phyloP scores from a whole-genome alignment of 2,113 vertebrate genomes.

The human (Homo sapiens) region GRCh38 chr7:87561001-87561500 shows the following conservation, averaged over 20 bases:
- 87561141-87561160: background rate
- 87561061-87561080: background rate
- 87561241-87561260: slow-evolving; percentile 63
- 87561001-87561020: background rate
- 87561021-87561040: slow-evolving; percentile 12
- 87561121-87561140: background rate
- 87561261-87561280: slow-evolving; percentile 94
- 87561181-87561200: background rate
- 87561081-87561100: slow-evolving; percentile 23
- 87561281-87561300: slow-evolving; percentile 97
- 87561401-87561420: slow-evolving; percentile 1
- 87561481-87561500: background rate
- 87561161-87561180: background rate
- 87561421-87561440: slow-evolving; percentile 3
- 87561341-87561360: slow-evolving; percentile 96
- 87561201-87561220: background rate
- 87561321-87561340: slow-evolving; percentile 96
- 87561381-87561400: slow-evolving; percentile 87
- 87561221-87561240: slow-evolving; percentile 6
- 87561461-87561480: background rate
- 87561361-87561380: slow-evolving; percentile 93
- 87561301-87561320: slow-evolving; percentile 92
- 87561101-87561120: background rate
- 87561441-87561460: slow-evolving; percentile 5
- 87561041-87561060: background rate